phyloP scores from a whole-genome alignment of 2,888 invertebrate species.

The Lithophane semibrunnea region DNA sequence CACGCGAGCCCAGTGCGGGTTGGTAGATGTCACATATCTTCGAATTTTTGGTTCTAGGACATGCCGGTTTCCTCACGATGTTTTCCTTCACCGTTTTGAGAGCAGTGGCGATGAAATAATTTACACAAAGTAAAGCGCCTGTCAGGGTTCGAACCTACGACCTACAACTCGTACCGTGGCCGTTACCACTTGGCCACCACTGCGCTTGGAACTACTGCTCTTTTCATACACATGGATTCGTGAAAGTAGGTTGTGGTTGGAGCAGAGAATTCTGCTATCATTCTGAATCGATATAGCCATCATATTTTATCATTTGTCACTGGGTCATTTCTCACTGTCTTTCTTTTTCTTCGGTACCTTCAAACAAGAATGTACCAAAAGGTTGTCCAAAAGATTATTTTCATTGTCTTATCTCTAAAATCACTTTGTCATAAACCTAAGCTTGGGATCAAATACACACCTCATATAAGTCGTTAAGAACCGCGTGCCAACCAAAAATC shows the following conservation, averaged over 20 bases:
- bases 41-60: too few species aligned
- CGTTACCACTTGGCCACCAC: too few species aligned
- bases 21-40: too few species aligned
- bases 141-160: too few species aligned
- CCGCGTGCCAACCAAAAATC: slow-evolving; percentile 54
- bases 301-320: not conserved
- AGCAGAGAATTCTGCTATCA: not conserved
- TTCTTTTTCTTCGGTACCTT: not conserved
- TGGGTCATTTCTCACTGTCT: not conserved
- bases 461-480: slow-evolving; percentile 27
- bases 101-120: too few species aligned
- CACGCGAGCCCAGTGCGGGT: too few species aligned
- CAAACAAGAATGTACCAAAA: not conserved
- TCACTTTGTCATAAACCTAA: not conserved
- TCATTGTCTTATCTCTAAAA: not conserved
- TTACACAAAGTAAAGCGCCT: too few species aligned
- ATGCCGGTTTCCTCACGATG: too few species aligned
- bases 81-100: too few species aligned
- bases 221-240: not conserved
- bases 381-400: not conserved
- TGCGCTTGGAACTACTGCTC: too few species aligned
- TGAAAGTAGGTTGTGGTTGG: not conserved
- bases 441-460: slow-evolving; percentile 5
- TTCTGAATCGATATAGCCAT: not conserved
- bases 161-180: too few species aligned